Evolutionary conservation across 1,140 invertebrate species (phyloP), one percentile per base, ranked within the genome.

Genomic region (Littorina saxatilis): DNA sequence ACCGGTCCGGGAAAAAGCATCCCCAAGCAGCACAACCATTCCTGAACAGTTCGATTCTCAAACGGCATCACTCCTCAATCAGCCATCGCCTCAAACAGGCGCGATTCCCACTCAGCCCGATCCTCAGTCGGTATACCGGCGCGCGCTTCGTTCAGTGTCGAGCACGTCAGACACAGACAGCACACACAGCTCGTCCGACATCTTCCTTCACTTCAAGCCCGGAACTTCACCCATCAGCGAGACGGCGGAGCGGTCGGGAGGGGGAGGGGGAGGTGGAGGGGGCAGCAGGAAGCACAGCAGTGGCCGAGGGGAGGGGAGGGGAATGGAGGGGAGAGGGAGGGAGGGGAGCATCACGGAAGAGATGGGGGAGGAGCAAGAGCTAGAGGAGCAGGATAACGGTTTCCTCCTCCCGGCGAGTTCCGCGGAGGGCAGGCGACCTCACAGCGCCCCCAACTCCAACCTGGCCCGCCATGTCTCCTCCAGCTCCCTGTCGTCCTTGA

Each of bases 401-500:
- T 47, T 82, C 75, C 74, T 84, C 75, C 15, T 37, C 63, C 27
- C 43, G 13, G 39, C 73, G 13, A 29, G 66, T 11, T 29, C 52
- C 7, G 66, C 82, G 35, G 77, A 73, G 20, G 39, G 50, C 17
- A 55, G 73, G n/a, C 68, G 88, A 20, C 86, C 86, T 0, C 82
- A 79, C 29, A 87, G 87, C 79, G 87, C 88, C 0, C 88, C 87
- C 7, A 75, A 81, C 11, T 55, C 82, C 23, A 85, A 81, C 20
- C 52, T 68, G 0, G 58, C 27, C 13, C 68, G 40, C 0, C 52
- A 75, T 29, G 13, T 58, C 1, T 63, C 76, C 1, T 88, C 87
- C 17, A 84, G 85, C 11, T 88, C 90, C 1, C 68, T 90, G 20
- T 85, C 81, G 9, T 87, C 88, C 35, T 80, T 91, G 43, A 88